A percentile compares a stretch with the other conserved stretches of the same genome.
phyloP scores from a whole-genome alignment of 2,797 vertebrate genomes.

The Sandelia bainsii region DNA sequence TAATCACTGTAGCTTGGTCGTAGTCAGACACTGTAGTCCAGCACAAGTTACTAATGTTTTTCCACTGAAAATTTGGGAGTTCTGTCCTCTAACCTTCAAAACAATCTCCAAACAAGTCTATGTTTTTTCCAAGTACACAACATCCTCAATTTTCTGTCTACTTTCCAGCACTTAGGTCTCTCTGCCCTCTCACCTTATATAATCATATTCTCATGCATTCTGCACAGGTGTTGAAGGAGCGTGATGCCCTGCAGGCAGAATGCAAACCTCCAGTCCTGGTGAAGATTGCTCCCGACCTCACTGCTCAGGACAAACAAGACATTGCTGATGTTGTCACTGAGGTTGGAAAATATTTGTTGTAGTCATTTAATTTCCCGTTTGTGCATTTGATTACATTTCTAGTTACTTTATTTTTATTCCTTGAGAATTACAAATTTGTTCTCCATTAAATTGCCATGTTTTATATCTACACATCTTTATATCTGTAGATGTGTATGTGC shows the following conservation, averaged over 20 bases:
- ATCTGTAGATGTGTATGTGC: background rate
- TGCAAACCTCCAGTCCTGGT: constrained; percentile 89
- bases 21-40: background rate
- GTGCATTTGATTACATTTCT: background rate
- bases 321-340: constrained; percentile 90
- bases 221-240: constrained; percentile 87
- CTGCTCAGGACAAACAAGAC: constrained; percentile 89
- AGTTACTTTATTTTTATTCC: background rate
- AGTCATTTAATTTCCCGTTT: background rate
- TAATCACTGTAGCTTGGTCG: no score
- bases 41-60: no score
- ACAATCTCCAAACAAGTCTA: no score
- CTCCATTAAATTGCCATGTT: background rate
- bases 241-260: constrained; percentile 82
- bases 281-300: constrained; percentile 96
- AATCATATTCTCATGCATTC: constrained; percentile 9
- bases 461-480: background rate
- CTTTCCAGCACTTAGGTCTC: background rate
- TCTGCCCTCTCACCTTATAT: background rate
- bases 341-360: constrained; percentile 77
- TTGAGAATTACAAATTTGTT: background rate
- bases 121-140: background rate
- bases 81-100: no score
- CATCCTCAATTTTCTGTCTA: background rate
- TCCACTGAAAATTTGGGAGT: no score